phyloP scores from a whole-genome alignment of 2,113 vertebrate genomes.

The Oreotrochilus melanogaster region DNA sequence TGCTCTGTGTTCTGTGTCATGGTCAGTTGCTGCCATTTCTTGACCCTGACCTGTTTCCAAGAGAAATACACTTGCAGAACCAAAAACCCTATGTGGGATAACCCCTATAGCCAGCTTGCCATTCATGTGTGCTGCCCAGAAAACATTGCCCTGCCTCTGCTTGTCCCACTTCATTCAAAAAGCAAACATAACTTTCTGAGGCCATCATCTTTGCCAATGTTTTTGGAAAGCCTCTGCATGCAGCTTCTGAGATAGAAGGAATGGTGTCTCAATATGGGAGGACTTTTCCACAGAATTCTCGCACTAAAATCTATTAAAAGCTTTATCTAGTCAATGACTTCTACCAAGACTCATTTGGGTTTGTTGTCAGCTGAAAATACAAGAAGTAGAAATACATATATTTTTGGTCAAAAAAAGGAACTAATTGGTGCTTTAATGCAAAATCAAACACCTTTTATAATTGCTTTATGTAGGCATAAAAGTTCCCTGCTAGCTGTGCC shows the following conservation, averaged over 20 bases:
- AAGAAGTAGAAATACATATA: conserved; percentile 39
- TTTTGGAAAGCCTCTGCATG: neutral
- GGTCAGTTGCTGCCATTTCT: neutral
- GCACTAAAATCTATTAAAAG: neutral
- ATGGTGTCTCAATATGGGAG: neutral
- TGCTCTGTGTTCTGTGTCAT: neutral
- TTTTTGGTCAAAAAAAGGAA: conserved; percentile 54
- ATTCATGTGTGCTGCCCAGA: neutral
- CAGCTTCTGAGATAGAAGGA: neutral
- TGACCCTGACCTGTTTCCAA: conserved; percentile 4
- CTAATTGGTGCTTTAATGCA: conserved; percentile 71
- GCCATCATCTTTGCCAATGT: neutral
- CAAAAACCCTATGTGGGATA: neutral
- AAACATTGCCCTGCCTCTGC: neutral
- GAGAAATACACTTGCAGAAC: conserved; percentile 33
- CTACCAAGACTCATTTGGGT: neutral
- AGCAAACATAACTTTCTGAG: neutral
- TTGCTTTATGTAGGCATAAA: conserved; percentile 72
- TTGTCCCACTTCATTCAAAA: neutral
- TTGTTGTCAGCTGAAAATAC: conserved; percentile 29
- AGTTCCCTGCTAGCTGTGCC: conserved; percentile 65
- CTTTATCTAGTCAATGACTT: neutral
- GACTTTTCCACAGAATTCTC: neutral
- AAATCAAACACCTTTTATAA: conserved; percentile 76
- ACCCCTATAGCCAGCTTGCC: neutral